Evolutionary conservation across 2,888 invertebrate species (phyloP).

Genomic region (Cepaea hortensis): DNA sequence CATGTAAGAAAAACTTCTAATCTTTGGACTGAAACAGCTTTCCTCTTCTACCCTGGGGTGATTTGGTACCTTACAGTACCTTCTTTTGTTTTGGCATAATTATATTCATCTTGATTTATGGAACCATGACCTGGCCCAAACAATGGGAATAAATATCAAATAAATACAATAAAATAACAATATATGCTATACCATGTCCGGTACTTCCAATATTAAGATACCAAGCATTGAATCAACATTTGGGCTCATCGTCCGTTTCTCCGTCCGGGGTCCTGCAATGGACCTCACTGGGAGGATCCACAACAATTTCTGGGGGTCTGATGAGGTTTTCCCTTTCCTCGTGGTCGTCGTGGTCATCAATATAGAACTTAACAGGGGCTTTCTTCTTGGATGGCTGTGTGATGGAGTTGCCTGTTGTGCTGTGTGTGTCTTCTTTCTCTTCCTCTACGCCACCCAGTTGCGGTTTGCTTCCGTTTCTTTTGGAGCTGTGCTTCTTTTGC

Average conservation of each 20-base stretch:
- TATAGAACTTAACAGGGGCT: constrained; percentile 64
- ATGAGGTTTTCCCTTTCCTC: constrained; percentile 62
- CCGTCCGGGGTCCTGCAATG: constrained; percentile 31
- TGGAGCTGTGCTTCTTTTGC: constrained; percentile 48
- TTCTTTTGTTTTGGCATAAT: too few relatives aligned
- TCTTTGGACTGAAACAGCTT: too few relatives aligned
- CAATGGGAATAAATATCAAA: too few relatives aligned
- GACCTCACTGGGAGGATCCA: constrained; percentile 67
- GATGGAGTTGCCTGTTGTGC: constrained; percentile 31
- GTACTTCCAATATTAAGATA: too few relatives aligned
- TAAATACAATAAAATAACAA: too few relatives aligned
- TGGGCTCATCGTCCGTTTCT: neutral
- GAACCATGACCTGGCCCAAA: too few relatives aligned
- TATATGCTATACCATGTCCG: too few relatives aligned
- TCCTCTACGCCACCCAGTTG: constrained; percentile 44
- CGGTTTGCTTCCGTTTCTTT: constrained; percentile 47
- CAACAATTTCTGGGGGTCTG: constrained; percentile 62
- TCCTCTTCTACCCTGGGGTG: too few relatives aligned
- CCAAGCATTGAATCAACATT: neutral
- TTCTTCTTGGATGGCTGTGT: constrained; percentile 55
- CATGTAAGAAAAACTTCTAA: too few relatives aligned
- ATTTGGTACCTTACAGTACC: too few relatives aligned
- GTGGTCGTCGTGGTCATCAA: constrained; percentile 63
- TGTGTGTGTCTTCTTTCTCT: constrained; percentile 33
- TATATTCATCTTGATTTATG: too few relatives aligned